Base-by-base conservation (phyloP, 1,140 invertebrate species). In the Brachionus plicatilis region DNA sequence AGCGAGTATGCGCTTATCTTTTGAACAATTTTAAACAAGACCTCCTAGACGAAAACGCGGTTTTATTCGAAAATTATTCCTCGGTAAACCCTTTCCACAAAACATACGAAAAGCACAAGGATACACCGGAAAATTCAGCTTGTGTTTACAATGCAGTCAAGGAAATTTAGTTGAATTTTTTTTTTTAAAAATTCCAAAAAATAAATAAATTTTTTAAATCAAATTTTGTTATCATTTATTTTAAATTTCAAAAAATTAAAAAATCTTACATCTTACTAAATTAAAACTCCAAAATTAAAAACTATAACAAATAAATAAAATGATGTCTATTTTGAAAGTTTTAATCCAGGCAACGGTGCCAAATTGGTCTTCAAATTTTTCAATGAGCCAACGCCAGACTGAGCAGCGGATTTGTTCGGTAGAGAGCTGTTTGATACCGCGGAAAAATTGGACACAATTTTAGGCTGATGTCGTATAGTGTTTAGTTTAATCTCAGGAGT, bases 341-440 rank as follows among this genome's bases (percentile, higher is more conserved):
- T 82, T 33, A 82, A 45, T 29, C 41, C 65, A 43, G 79, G 17
- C 20, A 82, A 68, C 11, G 79, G 79, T 4, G 53, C 33, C 24
- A 82, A 82, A 68, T 82, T 82, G 24, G 79, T 82, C 47, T 82
- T 82, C 27, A 82, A 47, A 24, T 65, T 53, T 50, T 76, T 76
- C 27, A 76, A 50, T 14, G 72, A 50, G 3, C 43, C 37, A 17
- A 72, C 17, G 43, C 68, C n/a, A 17, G 72, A 27, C 20, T 76
- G 72, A 50, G 72, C 24, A 50, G 20, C 1, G 4, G 72, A 1
- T 24, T 75, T 75, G 8, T 12, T 76, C 14, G 72, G 2, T 8
- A 33, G 50, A 27, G 72, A 53, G 27, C 20, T 76, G 4, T 41
- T 50, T 33, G 72, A 50, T 76, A 11, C 17, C n/a, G 53, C 7